Base-by-base conservation (phyloP, 1,140 invertebrate species). In the Drusus annulatus region DNA sequence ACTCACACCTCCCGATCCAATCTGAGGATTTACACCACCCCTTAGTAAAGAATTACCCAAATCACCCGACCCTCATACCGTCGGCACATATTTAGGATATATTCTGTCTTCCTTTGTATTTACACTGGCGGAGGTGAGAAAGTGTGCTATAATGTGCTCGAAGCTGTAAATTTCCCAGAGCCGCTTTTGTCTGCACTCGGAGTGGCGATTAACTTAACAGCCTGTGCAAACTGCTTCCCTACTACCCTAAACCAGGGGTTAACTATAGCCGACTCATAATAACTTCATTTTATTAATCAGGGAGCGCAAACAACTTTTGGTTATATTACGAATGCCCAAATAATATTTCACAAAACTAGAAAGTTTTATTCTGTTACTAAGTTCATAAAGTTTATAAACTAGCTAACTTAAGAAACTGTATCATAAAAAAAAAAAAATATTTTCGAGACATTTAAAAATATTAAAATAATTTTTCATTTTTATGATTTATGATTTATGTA, bases 201-300 rank as follows among this genome's bases (percentile, higher is more conserved):
- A 45, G 51, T 60, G 51, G 74, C 74, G 74, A 76, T 76, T 76
- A 76, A 76, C 54, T 76, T 76, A 76, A 76, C 74, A 62, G 74
- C 56, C 56, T 50, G 56, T 36, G 54, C 74, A 60, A 76, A 76
- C 74, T 76, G 74, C 74, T 25, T 76, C 60, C 25, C 54, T 15
- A 15, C 17, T 76, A 28, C 51, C 74, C 74, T 19, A 10, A 54
- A 16, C 50, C 69, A 25, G 52, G 56, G 69, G 69, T 74, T 74
- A 74, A 74, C 69, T 74, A 19, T 69, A 69, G 6, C 17, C 31
- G 17, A 21, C 68, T 51, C 45, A 71, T 71, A 71, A 71, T 25
- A 45, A 51, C 36, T 45, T 45, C 36, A 45, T 45, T 45, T 45
- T 45, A 45, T 13, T 45, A 45, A 45, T 8, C 36, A 45, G 36